Conservation (phyloP, 2,797 vertebrate genomes). For the Lepilemur ruficaudatus region DNA sequence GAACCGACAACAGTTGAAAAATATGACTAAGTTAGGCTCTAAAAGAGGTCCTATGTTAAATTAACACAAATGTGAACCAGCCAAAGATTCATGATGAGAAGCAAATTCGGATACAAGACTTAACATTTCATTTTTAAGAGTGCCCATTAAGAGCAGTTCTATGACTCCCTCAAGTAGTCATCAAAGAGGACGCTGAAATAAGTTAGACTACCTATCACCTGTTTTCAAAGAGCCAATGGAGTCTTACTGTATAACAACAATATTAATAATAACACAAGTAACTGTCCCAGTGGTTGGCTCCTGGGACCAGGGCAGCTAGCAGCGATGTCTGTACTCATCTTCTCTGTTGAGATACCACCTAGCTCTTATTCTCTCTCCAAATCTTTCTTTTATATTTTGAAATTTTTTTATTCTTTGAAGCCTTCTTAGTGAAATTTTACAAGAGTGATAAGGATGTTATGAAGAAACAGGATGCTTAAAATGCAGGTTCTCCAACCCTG, state of each 20-base stretch:
- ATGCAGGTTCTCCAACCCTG: not conserved
- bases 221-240: not conserved
- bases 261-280: not conserved
- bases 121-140: constrained; percentile 2
- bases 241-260: not conserved
- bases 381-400: not conserved
- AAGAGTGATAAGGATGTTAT: not conserved
- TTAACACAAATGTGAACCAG: not conserved
- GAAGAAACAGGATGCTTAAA: not conserved
- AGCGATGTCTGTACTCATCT: not conserved
- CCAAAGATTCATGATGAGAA: not conserved
- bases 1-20: constrained; percentile 56
- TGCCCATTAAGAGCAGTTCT: not conserved
- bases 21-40: constrained; percentile 18
- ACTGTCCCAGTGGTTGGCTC: not conserved
- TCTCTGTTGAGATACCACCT: not conserved
- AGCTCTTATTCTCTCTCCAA: not conserved
- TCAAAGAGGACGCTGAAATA: constrained; percentile 41
- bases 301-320: not conserved
- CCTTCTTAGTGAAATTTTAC: not conserved
- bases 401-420: not conserved
- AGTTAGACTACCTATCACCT: not conserved
- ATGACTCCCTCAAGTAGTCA: not conserved
- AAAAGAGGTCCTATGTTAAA: not conserved
- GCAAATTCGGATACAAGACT: not conserved